Evolutionary conservation across 2,888 invertebrate genomes (phyloP).

Genomic region (Andricus curvator): DNA sequence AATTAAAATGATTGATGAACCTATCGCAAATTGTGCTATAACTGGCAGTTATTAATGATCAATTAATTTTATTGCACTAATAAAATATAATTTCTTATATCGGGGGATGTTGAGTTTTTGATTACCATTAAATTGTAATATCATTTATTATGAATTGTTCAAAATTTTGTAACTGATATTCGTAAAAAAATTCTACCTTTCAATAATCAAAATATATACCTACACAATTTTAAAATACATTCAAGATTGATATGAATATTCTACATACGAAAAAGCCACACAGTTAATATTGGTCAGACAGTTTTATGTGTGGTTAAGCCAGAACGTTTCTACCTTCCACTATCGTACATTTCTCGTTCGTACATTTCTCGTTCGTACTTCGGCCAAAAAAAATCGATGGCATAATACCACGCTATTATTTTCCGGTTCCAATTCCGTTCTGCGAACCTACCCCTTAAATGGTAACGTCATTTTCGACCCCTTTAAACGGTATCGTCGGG

Average conservation of each 20-base stretch:
- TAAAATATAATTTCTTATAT: too few species aligned
- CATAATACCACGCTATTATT: conserved; percentile 57
- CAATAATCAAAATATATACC: background rate
- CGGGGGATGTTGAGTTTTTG: too few species aligned
- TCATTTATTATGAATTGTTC: too few species aligned
- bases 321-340: conserved; percentile 41
- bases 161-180: too few species aligned
- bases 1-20: background rate
- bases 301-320: conserved; percentile 62
- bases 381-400: conserved; percentile 55
- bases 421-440: conserved; percentile 46
- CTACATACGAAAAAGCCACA: conserved; percentile 52
- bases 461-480: too few species aligned
- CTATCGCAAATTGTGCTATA: too few species aligned
- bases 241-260: conserved; percentile 52
- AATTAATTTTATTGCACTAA: too few species aligned
- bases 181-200: background rate
- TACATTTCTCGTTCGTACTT: conserved; percentile 44
- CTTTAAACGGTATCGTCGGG: too few species aligned
- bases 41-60: too few species aligned
- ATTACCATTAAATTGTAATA: too few species aligned
- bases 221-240: background rate
- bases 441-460: too few species aligned
- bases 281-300: conserved; percentile 61
- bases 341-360: conserved; percentile 43